These are phyloP conservation scores for Calliscelio sp. DNA, from an alignment of 2,888 invertebrate species.

Conservation along the genomic window DNA sequence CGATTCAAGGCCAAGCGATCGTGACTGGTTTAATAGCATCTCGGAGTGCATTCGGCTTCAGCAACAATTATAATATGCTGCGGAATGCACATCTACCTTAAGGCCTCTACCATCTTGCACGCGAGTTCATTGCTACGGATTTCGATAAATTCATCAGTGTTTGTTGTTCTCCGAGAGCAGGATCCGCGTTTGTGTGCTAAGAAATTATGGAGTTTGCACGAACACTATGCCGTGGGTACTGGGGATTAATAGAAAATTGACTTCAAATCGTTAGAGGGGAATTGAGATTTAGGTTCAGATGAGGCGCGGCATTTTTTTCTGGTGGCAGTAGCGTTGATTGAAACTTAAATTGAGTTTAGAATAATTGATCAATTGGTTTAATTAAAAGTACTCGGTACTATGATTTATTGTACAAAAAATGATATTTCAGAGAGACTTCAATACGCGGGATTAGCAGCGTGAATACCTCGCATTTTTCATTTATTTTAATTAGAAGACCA, in stretches of 20 bases:
- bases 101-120: slow-evolving; percentile 58
- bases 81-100: slow-evolving; percentile 77
- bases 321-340: slow-evolving; percentile 12
- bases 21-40: slow-evolving; percentile 84
- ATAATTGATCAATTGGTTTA: no score
- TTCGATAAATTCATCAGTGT: slow-evolving; percentile 61
- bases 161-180: slow-evolving; percentile 25
- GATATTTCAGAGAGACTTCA: no score
- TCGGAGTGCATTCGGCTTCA: slow-evolving; percentile 76
- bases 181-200: slow-evolving; percentile 9
- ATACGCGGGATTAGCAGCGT: no score
- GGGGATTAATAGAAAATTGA: slow-evolving; percentile 34
- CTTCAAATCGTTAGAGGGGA: not conserved
- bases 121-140: slow-evolving; percentile 56
- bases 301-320: not conserved
- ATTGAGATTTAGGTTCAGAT: slow-evolving; percentile 4
- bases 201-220: slow-evolving; percentile 36
- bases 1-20: slow-evolving; percentile 83
- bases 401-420: no score
- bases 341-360: slow-evolving; percentile 9
- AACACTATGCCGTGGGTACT: no score
- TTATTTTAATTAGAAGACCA: no score
- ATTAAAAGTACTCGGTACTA: no score
- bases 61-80: slow-evolving; percentile 82
- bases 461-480: no score